Base-by-base conservation (phyloP, 2,113 vertebrate genomes). In the Struthidea cinerea region DNA sequence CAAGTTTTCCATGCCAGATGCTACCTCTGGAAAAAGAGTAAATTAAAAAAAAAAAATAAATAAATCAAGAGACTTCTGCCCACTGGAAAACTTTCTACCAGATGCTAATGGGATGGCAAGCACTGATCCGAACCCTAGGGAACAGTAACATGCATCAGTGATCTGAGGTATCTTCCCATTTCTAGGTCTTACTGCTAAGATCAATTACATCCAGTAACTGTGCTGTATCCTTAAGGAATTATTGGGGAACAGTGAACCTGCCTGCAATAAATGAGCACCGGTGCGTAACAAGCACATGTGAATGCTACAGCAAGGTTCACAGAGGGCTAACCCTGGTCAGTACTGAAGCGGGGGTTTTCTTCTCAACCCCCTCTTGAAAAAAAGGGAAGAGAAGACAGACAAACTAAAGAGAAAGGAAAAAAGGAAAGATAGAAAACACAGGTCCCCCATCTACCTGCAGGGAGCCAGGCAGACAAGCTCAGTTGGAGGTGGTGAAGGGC, bases 401-500 rank as follows among this genome's bases (percentile, higher is more conserved):
- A 90, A 90, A 96, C 91, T 68, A 90, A 95, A 93, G 53, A 53
- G 89, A 93, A 97, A 95, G 91, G 91, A 96, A 93, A 94, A 94
- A 97, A 95, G 87, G 81, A 94, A 98, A 96, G 90, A 94, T 76
- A 97, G 96, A 98, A 97, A 97, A 96, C 83, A 93, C 47, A 95
- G 96, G 97, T 96, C 98, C 98, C 97, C 97, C 92, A 94, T 97
- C 97, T 97, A 98, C 97, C 97, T 97, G 98, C 96, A 85, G 65
- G 97, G 91, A 97, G 93, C 96, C 95, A 97, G 97, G 96, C 95
- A 94, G 96, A 92, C 63, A 87, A 94, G 89, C 98, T 98, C 98
- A 98, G 98, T 97, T 98, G 97, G 99, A 98, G 98, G 98, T 95
- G 98, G 98, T 97, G 93, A 99, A 99, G 79, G 99, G 98, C 16